Evolutionary conservation across 2,797 vertebrate species (phyloP).

Genomic region (Alexandromys oeconomus): DNA sequence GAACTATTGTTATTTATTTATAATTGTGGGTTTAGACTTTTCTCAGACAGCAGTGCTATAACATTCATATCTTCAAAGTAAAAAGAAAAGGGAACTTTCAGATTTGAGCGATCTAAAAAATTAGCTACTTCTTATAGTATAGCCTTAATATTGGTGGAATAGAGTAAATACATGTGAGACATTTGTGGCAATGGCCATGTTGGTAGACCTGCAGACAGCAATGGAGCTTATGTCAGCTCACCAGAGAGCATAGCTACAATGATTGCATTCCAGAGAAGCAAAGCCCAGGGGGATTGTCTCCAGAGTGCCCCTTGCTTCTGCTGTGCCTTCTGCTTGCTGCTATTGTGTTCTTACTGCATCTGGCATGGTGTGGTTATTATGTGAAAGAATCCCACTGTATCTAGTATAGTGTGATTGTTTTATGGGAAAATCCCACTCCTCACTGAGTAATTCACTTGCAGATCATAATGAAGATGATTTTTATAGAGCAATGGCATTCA

Average conservation of each 20-base stretch:
- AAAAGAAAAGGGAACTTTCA: neutral
- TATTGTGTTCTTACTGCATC: neutral
- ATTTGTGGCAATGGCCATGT: neutral
- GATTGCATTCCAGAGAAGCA: neutral
- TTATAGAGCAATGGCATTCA: neutral
- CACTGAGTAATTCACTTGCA: neutral
- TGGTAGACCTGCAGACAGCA: neutral
- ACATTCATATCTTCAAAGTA: constrained; percentile 11
- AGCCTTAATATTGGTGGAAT: constrained; percentile 7
- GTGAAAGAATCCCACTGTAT: neutral
- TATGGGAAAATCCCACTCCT: neutral
- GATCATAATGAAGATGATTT: neutral
- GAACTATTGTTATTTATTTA: neutral
- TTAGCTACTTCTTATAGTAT: neutral
- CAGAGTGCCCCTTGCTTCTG: neutral
- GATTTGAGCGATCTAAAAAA: neutral
- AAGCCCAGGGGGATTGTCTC: neutral
- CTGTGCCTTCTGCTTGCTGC: neutral
- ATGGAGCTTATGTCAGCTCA: neutral
- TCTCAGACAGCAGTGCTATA: neutral
- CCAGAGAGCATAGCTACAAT: neutral
- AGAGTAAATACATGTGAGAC: neutral
- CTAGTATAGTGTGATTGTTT: neutral
- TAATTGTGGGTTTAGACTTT: neutral
- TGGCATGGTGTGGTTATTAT: neutral